Conservation (phyloP, 2,113 vertebrate genomes). For the Strix uralensis region DNA sequence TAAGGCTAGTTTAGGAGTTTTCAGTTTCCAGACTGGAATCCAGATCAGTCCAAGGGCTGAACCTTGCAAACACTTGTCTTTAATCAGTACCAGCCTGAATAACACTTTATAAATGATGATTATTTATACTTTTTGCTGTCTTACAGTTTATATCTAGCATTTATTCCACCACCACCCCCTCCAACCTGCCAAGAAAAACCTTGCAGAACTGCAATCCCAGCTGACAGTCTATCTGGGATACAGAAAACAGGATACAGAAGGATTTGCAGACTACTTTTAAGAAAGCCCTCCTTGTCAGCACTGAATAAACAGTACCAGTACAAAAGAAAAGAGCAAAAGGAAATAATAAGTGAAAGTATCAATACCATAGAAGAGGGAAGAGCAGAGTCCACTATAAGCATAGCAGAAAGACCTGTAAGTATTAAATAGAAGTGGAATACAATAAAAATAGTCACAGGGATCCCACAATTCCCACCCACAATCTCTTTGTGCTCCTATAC, state of each 20-base stretch:
- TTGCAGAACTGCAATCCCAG: neutral
- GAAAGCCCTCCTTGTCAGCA: neutral
- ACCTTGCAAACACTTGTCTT: neutral
- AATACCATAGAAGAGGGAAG: neutral
- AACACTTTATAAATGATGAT: neutral
- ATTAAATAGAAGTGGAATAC: neutral
- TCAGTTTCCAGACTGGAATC: neutral
- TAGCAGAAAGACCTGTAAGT: neutral
- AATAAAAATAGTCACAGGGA: neutral
- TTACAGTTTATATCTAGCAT: neutral
- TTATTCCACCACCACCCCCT: neutral
- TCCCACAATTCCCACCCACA: neutral
- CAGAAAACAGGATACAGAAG: neutral
- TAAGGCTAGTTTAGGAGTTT: neutral
- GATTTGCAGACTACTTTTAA: neutral
- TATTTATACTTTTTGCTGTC: neutral
- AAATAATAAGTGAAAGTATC: neutral
- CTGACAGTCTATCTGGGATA: neutral
- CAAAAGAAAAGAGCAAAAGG: neutral
- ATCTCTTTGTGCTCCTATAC: neutral
- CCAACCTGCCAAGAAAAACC: neutral
- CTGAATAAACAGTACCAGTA: neutral
- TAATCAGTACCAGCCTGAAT: neutral
- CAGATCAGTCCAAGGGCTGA: neutral
- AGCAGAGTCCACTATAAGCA: neutral